A percentile compares a stretch with the other conserved stretches of the same genome.
These are phyloP conservation scores for Xiphophorus birchmanni DNA, from an alignment of 2,797 vertebrate species.

Conservation along the genomic window DNA sequence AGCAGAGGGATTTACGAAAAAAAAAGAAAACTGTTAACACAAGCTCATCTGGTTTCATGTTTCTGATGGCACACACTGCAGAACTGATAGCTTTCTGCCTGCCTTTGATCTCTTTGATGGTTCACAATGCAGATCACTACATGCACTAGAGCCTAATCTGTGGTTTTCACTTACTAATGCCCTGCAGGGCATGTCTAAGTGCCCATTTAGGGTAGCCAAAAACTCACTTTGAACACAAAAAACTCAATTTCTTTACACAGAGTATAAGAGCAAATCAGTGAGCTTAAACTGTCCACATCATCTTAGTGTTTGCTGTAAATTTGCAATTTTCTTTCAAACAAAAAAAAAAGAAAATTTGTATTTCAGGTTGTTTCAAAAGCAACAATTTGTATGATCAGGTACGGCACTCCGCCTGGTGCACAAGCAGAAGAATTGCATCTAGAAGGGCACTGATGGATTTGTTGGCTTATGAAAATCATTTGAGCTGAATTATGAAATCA, in stretches of 20 bases:
- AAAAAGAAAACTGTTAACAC: constrained; percentile 9
- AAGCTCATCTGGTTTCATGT: constrained; percentile 17
- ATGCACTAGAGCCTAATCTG: constrained; percentile 1
- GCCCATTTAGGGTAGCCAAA: constrained; percentile 3
- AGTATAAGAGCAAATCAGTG: not conserved
- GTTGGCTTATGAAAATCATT: constrained; percentile 4
- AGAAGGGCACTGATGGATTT: constrained; percentile 1
- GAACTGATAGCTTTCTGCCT: not conserved
- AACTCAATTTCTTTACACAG: not conserved
- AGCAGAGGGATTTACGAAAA: not conserved
- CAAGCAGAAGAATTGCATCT: constrained; percentile 51
- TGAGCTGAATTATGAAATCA: not conserved
- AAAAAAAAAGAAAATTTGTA: not conserved
- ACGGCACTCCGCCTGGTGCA: constrained; percentile 71
- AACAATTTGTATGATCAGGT: constrained; percentile 11
- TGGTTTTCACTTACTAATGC: not conserved
- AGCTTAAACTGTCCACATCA: not conserved
- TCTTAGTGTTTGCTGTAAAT: not conserved
- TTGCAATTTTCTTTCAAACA: not conserved
- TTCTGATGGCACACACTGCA: not conserved
- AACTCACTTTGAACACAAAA: not conserved
- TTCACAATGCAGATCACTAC: constrained; percentile 6
- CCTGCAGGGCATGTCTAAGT: not conserved
- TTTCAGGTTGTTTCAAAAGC: not conserved
- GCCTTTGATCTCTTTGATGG: constrained; percentile 9